phyloP scores from a whole-genome alignment of 2,113 vertebrate genomes.

The Cebus imitator region DNA sequence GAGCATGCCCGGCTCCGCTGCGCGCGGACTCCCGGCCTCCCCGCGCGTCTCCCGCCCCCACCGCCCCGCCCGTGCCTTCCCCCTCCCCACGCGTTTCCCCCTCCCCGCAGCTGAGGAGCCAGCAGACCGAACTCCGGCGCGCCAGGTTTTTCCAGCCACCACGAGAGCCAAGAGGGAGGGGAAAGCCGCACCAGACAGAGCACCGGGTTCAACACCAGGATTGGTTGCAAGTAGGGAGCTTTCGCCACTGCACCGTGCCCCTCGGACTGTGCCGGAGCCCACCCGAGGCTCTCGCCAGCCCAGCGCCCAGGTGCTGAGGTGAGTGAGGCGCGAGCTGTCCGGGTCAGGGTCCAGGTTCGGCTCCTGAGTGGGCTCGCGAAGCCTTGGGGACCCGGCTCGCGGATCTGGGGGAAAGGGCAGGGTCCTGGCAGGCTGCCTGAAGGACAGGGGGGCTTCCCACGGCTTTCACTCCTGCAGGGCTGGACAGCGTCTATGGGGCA shows the following conservation, averaged over 20 bases:
- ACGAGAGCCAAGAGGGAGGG: background rate
- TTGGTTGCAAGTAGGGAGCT: conserved; percentile 72
- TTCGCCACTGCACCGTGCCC: conserved; percentile 10
- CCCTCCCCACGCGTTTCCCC: background rate
- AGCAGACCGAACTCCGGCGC: background rate
- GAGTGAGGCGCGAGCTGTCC: background rate
- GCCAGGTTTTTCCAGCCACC: conserved; percentile 68
- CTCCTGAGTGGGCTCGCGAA: background rate
- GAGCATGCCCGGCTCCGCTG: conserved; percentile 59
- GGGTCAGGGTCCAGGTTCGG: background rate
- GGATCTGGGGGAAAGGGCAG: background rate
- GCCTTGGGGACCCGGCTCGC: background rate
- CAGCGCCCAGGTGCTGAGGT: conserved; percentile 25
- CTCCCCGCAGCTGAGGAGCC: background rate
- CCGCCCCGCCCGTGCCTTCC: background rate
- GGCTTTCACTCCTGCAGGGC: background rate
- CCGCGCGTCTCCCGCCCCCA: background rate
- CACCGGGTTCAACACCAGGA: conserved; percentile 48
- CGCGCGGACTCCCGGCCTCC: background rate
- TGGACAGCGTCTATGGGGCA: background rate
- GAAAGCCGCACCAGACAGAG: background rate
- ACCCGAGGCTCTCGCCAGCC: background rate
- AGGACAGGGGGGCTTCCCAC: background rate
- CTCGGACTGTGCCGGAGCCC: background rate
- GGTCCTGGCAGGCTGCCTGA: background rate